A percentile compares a stretch with the other conserved stretches of the same genome.
Evolutionary conservation across 37 sponge, comb jelly and placozoan genomes (phyloP).

Genomic region (Dysidea cf. avara): DNA sequence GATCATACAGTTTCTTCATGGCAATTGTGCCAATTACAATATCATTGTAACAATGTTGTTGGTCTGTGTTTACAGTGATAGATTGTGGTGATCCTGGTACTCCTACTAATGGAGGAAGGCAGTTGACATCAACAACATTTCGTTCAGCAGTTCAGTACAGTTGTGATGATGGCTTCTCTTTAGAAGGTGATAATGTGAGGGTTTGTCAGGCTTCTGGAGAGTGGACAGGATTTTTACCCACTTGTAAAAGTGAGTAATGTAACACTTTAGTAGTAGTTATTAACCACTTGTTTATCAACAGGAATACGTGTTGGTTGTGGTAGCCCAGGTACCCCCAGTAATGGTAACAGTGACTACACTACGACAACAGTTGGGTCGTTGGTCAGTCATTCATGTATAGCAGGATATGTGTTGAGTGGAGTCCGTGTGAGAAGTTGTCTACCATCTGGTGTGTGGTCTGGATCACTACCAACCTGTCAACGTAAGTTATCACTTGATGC

Average conservation of each 20-base stretch:
- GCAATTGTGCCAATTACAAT: no score
- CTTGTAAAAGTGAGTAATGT: conserved; percentile 12
- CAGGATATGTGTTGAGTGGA: conserved; percentile 53
- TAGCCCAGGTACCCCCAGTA: no score
- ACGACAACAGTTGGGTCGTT: not conserved
- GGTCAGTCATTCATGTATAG: conserved; percentile 45
- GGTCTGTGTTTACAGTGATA: conserved; percentile 2
- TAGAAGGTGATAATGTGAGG: conserved; percentile 9
- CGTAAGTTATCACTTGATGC: conserved; percentile 7
- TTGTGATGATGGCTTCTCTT: conserved; percentile 16
- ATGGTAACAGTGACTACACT: no score
- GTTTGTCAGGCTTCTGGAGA: conserved; percentile 44
- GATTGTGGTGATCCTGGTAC: conserved; percentile 27
- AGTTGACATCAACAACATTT: conserved; percentile 6
- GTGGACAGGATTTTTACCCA: conserved; percentile 1
- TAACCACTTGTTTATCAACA: not conserved
- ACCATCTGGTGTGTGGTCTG: conserved; percentile 36
- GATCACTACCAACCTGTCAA: conserved; percentile 31
- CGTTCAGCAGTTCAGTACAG: conserved; percentile 21
- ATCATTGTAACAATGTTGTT: no score
- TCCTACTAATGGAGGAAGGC: conserved; percentile 19
- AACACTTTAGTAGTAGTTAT: not conserved
- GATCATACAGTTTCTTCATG: no score
- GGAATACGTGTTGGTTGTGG: no score
- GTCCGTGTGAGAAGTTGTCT: conserved; percentile 19